phyloP scores from a whole-genome alignment of 2,888 invertebrate species.

The Phaonia tiefii region DNA sequence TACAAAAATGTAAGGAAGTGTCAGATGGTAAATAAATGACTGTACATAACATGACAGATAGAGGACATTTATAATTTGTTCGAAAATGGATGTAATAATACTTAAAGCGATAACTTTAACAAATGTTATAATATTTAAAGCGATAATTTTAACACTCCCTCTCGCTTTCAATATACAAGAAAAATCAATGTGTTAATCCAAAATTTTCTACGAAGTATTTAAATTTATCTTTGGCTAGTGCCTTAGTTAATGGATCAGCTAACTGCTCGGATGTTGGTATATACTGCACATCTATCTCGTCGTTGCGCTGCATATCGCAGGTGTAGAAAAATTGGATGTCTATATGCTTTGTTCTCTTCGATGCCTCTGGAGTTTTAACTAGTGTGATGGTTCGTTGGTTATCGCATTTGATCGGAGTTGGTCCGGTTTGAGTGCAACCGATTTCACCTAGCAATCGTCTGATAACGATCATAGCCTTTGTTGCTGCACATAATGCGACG shows the following conservation, averaged over 20 bases:
- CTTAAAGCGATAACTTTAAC: too few species aligned
- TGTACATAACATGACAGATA: too few species aligned
- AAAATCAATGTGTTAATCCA: too few species aligned
- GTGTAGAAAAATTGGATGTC: background rate
- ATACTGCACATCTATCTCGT: slow-evolving; percentile 27
- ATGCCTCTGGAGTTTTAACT: background rate
- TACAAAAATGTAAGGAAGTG: too few species aligned
- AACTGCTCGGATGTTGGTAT: slow-evolving; percentile 34
- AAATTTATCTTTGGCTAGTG: too few species aligned
- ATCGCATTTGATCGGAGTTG: background rate
- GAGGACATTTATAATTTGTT: too few species aligned
- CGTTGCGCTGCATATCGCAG: too few species aligned
- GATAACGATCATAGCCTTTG: slow-evolving; percentile 12
- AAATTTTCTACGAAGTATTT: too few species aligned
- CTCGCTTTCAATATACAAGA: background rate
- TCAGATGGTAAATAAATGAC: too few species aligned
- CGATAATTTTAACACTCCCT: too few species aligned
- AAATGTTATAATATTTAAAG: too few species aligned
- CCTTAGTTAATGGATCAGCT: slow-evolving; percentile 5
- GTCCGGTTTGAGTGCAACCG: background rate
- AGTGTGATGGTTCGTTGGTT: background rate
- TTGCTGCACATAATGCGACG: slow-evolving; percentile 15
- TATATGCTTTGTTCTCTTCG: background rate
- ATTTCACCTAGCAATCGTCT: background rate
- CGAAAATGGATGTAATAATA: too few species aligned